Evolutionary conservation across 2,888 invertebrate species (phyloP), one percentile per base, ranked within the genome.

Genomic region (Erebia palarica): DNA sequence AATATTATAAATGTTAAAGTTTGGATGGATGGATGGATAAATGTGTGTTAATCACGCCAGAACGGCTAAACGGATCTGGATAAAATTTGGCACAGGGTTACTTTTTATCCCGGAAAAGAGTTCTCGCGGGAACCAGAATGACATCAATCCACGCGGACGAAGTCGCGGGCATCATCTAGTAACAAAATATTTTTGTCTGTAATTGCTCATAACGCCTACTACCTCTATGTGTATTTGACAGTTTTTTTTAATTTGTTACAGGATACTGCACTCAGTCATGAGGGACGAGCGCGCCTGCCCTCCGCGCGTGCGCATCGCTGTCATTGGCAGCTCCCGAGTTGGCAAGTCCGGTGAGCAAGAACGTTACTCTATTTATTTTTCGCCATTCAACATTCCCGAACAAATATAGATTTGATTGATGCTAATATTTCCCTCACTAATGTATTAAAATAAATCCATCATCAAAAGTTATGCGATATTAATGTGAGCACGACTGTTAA

Each of bases 271-370:
- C 72, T 74, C 75, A 78, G 85, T 71, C 74, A 93, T 93, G 93
- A 90, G 90, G 83, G 95, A 95, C 84, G 96, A 96, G 83, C 95
- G 94, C 83, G 89, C 92, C 77, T 94, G 91, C 78, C 92, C 94
- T 77, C 95, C 95, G 74, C 95, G 95, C 81, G 96, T 96, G 73
- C 94, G 96, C 78, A 95, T 96, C 79, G 96, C 96, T 68, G 96
- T 96, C 77, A 95, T 96, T 79, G 96, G 96, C 80, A 96, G 95
- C 90, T 95, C 95, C 72, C 95, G 96, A 90, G 96, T 96, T 79
- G 96, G 96, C 83, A 96, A 96, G 94, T 96, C 96, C 87, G 96
- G 96, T 96, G 93, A 94, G 91, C 71, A 69, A 68, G 60, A 65
- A 44, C 53, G 13, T 13, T 66, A 59, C 57, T 67, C 36, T 70